Conservation (phyloP, 2,888 invertebrate species). For the Dryomyza anilis region DNA sequence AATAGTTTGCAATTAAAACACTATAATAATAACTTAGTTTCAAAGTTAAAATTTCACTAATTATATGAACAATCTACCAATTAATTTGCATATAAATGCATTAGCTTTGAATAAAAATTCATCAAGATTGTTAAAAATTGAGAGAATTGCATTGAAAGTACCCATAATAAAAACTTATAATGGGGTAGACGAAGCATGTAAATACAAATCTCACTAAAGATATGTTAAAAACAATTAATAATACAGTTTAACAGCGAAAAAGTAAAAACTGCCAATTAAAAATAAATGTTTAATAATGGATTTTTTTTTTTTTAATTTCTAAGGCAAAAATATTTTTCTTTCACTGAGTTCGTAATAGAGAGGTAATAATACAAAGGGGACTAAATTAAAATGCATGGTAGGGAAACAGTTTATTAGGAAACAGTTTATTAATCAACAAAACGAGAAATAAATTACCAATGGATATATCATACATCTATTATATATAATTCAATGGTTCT, state of each 20-base stretch:
- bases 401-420: neutral
- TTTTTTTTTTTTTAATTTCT: neutral
- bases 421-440: too few species aligned
- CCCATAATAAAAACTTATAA: too few species aligned
- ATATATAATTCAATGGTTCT: too few species aligned
- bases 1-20: too few species aligned
- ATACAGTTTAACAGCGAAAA: neutral
- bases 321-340: neutral
- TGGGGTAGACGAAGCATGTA: conserved; percentile 1
- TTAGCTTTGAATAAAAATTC: too few species aligned
- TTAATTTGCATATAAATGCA: too few species aligned
- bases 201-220: neutral
- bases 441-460: too few species aligned
- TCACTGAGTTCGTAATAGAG: neutral
- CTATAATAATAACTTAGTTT: too few species aligned
- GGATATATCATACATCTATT: too few species aligned
- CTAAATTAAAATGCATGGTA: neutral
- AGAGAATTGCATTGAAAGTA: neutral
- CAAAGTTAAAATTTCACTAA: too few species aligned
- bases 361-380: neutral
- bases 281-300: neutral
- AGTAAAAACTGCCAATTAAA: neutral
- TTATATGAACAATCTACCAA: too few species aligned
- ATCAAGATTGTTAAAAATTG: too few species aligned
- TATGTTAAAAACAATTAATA: neutral